Base-by-base conservation (phyloP, 2,113 vertebrate species). In the Propithecus coquereli region DNA sequence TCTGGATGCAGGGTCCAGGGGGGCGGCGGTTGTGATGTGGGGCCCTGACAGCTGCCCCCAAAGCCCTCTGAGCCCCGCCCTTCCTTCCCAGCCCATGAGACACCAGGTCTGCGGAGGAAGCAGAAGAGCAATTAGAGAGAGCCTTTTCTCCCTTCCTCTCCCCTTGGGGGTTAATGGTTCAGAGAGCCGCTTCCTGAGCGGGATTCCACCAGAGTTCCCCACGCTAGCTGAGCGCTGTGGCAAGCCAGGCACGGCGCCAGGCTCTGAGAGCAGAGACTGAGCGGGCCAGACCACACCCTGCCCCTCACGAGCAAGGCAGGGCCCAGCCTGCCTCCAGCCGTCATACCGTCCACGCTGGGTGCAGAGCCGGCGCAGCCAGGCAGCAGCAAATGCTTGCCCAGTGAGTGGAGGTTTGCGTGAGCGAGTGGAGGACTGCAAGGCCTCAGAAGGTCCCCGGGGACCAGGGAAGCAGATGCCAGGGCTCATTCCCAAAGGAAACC, bases 211-310 rank as follows among this genome's bases (percentile, higher is more conserved):
- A 13, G 71, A n/a, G 13, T 16, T 23, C 32, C 74, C 37, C 5
- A 0, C 2, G 9, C 2, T 30, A 5, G 22, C 34, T 0, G 59
- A 6, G 23, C 16, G 3, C 92, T 16, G 4, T 34, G 9, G 5
- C 0, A 12, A 11, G 23, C 37, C 68, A n/a, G 23, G 8, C 68
- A 3, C 0, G 0, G 37, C 1, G 37, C 47, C 16, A 47, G 50
- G 80, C 8, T 32, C 87, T 57, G 77, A 65, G 57, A 82, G 54
- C 34, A 37, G 71, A 2, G 20, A 14, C 10, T 2, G 30, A n/a
- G 9, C 2, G 1, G 25, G 57, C 37, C 23, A 25, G 25, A 23
- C 45, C 25, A 10, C 34, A n/a, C 0, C 40, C 32, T 37, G 20
- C 6, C 71, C 71, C 63, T 37, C 4, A 0, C 22, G 66, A 57